These are phyloP conservation scores for Seison nebaliae DNA, from an alignment of 1,140 invertebrate genomes.

Conservation along the genomic window DNA sequence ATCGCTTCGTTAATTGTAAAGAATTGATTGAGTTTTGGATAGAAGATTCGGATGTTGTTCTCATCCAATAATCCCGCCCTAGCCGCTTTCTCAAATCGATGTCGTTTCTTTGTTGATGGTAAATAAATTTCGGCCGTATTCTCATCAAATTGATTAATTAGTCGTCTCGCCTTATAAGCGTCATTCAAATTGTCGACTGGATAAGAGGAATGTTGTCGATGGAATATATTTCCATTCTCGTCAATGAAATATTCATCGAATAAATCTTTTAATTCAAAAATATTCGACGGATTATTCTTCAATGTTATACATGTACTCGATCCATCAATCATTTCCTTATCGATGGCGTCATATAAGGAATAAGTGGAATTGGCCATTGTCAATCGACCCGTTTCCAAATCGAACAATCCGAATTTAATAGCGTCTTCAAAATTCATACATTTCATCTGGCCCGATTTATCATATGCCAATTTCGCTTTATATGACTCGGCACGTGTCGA, in stretches of 20 bases:
- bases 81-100: constrained; percentile 6
- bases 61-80: constrained; percentile 9
- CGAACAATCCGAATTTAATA: constrained; percentile 49
- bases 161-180: constrained; percentile 4
- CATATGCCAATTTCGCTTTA: too few relatives aligned
- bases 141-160: constrained; percentile 7
- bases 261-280: too few relatives aligned
- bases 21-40: constrained; percentile 6
- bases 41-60: constrained; percentile 4
- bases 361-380: too few relatives aligned
- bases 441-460: too few relatives aligned
- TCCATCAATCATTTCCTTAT: too few relatives aligned
- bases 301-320: too few relatives aligned
- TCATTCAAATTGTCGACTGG: neutral
- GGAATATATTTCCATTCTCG: too few relatives aligned
- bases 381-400: constrained; percentile 44
- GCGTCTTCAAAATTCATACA: constrained; percentile 44
- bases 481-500: too few relatives aligned
- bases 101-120: neutral
- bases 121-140: constrained; percentile 11
- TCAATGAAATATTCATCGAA: too few relatives aligned
- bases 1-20: constrained; percentile 6
- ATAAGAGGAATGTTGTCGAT: neutral
- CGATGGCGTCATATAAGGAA: too few relatives aligned
- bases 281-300: too few relatives aligned